phyloP scores from a whole-genome alignment of 2,888 invertebrate genomes.

The Galeopsomyia nigrocyanea region DNA sequence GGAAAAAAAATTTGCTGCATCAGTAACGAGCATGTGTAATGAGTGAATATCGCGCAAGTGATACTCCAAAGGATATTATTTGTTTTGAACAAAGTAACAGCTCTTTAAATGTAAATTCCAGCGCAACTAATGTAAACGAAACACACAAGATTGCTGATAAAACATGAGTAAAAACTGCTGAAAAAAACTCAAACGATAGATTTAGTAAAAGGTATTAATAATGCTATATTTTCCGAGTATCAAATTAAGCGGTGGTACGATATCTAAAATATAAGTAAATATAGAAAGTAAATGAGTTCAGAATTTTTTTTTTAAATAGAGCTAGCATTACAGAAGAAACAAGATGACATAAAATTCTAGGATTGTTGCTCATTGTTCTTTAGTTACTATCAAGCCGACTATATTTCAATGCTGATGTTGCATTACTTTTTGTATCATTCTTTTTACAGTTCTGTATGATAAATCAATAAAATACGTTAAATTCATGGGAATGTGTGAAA shows the following conservation, averaged over 20 bases:
- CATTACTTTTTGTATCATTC: slow-evolving; percentile 35
- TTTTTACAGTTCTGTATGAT: too few relatives aligned
- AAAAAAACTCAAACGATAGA: slow-evolving; percentile 30
- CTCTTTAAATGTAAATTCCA: neutral
- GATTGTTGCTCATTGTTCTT: slow-evolving; percentile 53
- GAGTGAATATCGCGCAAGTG: neutral
- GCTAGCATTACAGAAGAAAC: slow-evolving; percentile 23
- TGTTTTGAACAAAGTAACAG: too few relatives aligned
- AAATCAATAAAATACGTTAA: too few relatives aligned
- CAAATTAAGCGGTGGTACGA: slow-evolving; percentile 32
- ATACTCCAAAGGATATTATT: neutral
- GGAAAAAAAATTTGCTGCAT: too few relatives aligned
- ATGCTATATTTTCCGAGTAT: slow-evolving; percentile 40
- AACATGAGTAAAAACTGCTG: slow-evolving; percentile 16
- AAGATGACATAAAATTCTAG: slow-evolving; percentile 29
- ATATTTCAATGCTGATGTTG: slow-evolving; percentile 53
- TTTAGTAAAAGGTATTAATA: slow-evolving; percentile 27
- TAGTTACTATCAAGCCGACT: slow-evolving; percentile 58
- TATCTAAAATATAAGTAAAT: slow-evolving; percentile 22
- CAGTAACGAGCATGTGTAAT: neutral
- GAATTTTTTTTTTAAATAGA: slow-evolving; percentile 42
- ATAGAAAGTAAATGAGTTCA: neutral
- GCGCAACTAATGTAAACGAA: neutral
- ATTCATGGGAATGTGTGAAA: neutral
- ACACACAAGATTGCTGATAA: slow-evolving; percentile 23